phyloP scores from a whole-genome alignment of 2,113 vertebrate species.

The Antechinus stuartii region DNA sequence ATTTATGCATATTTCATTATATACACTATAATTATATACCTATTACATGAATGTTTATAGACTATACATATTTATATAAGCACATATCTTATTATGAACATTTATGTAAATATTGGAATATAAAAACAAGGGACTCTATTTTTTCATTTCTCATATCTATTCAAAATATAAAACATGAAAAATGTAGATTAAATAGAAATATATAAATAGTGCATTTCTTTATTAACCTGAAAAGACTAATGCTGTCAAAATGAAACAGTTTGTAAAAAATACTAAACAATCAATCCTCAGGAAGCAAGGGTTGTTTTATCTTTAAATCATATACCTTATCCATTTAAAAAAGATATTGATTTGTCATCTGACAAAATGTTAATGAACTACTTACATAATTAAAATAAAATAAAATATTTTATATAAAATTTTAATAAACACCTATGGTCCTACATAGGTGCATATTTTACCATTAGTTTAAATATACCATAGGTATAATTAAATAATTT shows the following conservation, averaged over 20 bases:
- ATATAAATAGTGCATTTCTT: neutral
- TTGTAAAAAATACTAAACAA: constrained; percentile 2
- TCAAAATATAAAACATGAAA: neutral
- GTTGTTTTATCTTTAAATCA: neutral
- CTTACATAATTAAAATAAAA: constrained; percentile 17
- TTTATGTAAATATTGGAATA: neutral
- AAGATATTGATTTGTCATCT: neutral
- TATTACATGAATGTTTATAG: too few species aligned
- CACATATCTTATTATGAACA: neutral
- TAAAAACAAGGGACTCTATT: neutral
- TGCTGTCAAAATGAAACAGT: neutral
- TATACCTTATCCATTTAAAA: neutral
- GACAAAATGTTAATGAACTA: neutral
- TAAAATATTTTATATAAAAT: constrained; percentile 10
- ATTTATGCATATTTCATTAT: too few species aligned
- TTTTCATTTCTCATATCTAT: neutral
- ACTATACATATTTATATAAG: too few species aligned
- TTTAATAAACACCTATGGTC: neutral
- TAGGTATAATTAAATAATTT: neutral
- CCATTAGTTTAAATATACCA: too few species aligned
- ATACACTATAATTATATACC: too few species aligned
- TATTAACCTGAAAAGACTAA: neutral
- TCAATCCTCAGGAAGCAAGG: neutral
- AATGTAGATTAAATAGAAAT: neutral
- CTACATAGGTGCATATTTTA: neutral